Percentiles rank a stretch among this genome's conserved stretches.
Evolutionary conservation across 1,140 invertebrate species (phyloP).

Genomic region (Aporrectodea caliginosa): DNA sequence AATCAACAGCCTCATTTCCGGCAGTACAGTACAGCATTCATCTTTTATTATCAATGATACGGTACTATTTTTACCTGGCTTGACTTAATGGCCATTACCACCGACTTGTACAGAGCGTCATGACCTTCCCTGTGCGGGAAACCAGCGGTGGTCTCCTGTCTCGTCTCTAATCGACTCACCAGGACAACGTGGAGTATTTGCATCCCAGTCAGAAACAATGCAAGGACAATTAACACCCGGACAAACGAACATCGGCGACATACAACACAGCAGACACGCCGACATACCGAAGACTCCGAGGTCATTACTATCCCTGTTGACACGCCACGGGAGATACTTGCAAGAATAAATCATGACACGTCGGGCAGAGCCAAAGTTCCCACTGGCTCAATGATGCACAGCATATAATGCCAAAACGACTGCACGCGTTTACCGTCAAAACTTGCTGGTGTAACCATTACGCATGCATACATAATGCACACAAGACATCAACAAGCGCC

Average conservation of each 20-base stretch:
- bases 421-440: too few species aligned
- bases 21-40: background rate
- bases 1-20: background rate
- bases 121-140: background rate
- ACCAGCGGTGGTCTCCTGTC: background rate
- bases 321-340: too few species aligned
- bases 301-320: too few species aligned
- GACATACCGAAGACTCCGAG: too few species aligned
- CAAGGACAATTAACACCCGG: background rate
- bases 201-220: background rate
- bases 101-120: background rate
- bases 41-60: background rate
- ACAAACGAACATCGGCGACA: background rate
- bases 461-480: too few species aligned
- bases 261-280: too few species aligned
- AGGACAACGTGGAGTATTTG: background rate
- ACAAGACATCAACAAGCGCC: too few species aligned
- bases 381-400: too few species aligned
- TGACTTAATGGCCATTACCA: background rate
- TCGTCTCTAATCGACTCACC: background rate
- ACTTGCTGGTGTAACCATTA: too few species aligned
- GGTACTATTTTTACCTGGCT: background rate
- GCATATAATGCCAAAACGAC: too few species aligned
- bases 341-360: too few species aligned
- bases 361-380: too few species aligned